Conservation (phyloP, 2,888 invertebrate genomes). For the Coremacera marginata region DNA sequence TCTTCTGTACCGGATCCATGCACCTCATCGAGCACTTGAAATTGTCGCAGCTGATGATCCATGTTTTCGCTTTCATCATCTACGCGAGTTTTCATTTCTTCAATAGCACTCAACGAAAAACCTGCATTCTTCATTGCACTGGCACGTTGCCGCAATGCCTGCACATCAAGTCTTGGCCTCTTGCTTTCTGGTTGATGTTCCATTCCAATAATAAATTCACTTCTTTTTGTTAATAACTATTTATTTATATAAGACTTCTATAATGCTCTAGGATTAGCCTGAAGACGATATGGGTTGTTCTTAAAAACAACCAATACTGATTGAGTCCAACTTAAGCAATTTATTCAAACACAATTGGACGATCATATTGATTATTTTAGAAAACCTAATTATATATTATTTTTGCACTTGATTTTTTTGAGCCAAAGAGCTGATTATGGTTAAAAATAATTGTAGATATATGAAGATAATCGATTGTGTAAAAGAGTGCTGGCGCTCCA, state of each 20-base stretch:
- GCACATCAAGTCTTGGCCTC: slow-evolving; percentile 50
- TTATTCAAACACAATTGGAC: slow-evolving; percentile 67
- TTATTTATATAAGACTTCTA: slow-evolving; percentile 29
- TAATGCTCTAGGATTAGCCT: slow-evolving; percentile 36
- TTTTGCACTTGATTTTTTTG: slow-evolving; percentile 3
- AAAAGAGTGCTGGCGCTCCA: slow-evolving; percentile 29
- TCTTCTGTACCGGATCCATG: slow-evolving; percentile 69
- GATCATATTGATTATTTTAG: slow-evolving; percentile 70
- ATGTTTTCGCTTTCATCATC: slow-evolving; percentile 58
- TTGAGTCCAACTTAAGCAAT: slow-evolving; percentile 69
- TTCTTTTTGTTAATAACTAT: slow-evolving; percentile 12
- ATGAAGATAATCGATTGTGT: not conserved
- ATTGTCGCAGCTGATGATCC: slow-evolving; percentile 71
- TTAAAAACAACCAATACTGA: slow-evolving; percentile 70
- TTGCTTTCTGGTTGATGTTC: slow-evolving; percentile 37
- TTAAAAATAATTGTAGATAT: not conserved
- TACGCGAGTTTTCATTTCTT: slow-evolving; percentile 62
- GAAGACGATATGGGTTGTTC: slow-evolving; percentile 58
- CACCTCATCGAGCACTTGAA: slow-evolving; percentile 78
- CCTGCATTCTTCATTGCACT: slow-evolving; percentile 62
- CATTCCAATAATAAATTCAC: slow-evolving; percentile 27
- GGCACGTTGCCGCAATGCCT: slow-evolving; percentile 51
- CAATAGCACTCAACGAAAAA: slow-evolving; percentile 65
- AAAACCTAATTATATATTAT: slow-evolving; percentile 53
- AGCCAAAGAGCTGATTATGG: not conserved